Evolutionary conservation across 2,797 vertebrate genomes (phyloP), one percentile per base, ranked within the genome.

Genomic region (Hoplostethus atlanticus): DNA sequence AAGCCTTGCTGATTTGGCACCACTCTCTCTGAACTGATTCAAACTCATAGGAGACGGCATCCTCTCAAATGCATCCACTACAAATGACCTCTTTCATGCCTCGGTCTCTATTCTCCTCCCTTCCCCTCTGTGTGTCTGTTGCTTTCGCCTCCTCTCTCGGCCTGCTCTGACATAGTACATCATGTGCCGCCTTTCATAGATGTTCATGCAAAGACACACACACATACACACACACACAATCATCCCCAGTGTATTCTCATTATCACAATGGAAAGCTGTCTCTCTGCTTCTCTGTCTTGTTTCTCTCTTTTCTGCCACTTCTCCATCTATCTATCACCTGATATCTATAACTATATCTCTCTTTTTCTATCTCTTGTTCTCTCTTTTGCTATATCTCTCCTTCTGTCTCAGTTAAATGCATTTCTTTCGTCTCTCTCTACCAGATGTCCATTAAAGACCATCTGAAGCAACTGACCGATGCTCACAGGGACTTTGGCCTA

Each of bases 381-480:
- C 34, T 25, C 36, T 64, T 44, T 52, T 40, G 58, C 28, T 1
- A 0, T 79, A 3, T 48, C 25, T 25, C 1, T 59, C 46, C 25
- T 16, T 36, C 30, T 12, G 51, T 55, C 9, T 55, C 9, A 9
- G 36, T 15, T 21, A 31, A 25, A 3, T 28, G 38, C 48, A 11
- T 64, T 6, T 61, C n/a, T 57, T n/a, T 46, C 21, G 28, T 58
- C n/a, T 54, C 12, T 73, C 92, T 34, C 34, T 34, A 76, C 73
- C 92, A 99, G 98, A 92, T 97, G 70, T 96, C 96, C 0, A 91
- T 98, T 80, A 95, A 95, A 69, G 97, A 98, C 57, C 96, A 97
- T 77, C 93, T 99, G 84, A 96, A 96, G 85, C 97, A 98, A 84
- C 93, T 99, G 90, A 96, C 96, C 0, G 97, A 98, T 64, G 96